Percentiles rank a stretch among this genome's conserved stretches.
Evolutionary conservation across 2,113 vertebrate species (phyloP).

Genomic region (Brachypodius melanocephalos): DNA sequence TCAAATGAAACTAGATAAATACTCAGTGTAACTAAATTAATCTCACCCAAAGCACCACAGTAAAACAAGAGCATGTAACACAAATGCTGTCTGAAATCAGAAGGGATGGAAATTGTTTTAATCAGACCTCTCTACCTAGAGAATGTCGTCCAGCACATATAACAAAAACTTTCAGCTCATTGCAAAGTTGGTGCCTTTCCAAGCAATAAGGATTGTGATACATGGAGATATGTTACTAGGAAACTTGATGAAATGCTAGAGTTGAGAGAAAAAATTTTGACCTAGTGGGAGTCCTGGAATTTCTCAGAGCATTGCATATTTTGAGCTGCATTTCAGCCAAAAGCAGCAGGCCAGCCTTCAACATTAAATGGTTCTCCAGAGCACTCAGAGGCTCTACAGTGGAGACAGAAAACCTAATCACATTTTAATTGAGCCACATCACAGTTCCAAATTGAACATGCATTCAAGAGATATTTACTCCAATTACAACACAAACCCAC

Average conservation of each 20-base stretch:
- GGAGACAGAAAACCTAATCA: constrained; percentile 64
- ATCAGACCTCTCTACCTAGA: background rate
- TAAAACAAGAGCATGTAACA: background rate
- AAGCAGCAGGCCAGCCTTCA: constrained; percentile 48
- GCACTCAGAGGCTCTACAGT: background rate
- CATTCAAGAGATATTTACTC: constrained; percentile 11
- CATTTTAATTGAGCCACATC: constrained; percentile 52
- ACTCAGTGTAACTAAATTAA: background rate
- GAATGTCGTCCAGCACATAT: background rate
- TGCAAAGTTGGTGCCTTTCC: constrained; percentile 22
- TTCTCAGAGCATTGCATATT: constrained; percentile 52
- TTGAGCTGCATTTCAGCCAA: constrained; percentile 35
- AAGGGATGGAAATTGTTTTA: background rate
- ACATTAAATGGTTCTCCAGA: constrained; percentile 46
- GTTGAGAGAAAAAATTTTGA: background rate
- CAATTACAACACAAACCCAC: background rate
- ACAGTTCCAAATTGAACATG: constrained; percentile 41
- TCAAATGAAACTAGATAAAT: background rate
- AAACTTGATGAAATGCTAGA: constrained; percentile 28
- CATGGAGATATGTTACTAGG: background rate
- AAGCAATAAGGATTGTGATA: constrained; percentile 28
- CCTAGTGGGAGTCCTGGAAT: constrained; percentile 64
- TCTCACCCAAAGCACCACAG: background rate
- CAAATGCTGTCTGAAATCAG: background rate
- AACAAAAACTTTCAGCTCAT: background rate